Percentiles rank a stretch among this genome's conserved stretches.
Evolutionary conservation across 2,888 invertebrate species (phyloP).

Genomic region (Odontomyia ornata): DNA sequence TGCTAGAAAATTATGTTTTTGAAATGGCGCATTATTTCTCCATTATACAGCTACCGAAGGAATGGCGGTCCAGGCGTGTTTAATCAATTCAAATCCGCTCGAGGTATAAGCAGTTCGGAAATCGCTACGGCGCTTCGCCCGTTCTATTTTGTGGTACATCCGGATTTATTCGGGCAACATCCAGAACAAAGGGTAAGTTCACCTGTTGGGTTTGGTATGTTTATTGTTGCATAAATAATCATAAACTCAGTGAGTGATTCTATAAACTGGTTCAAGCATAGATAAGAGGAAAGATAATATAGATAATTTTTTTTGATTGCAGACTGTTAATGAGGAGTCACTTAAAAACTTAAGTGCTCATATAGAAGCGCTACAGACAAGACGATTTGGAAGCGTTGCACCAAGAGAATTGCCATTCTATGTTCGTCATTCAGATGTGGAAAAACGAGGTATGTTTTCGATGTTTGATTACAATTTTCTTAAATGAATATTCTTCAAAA

Average conservation of each 20-base stretch:
- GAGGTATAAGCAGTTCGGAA: conserved; percentile 77
- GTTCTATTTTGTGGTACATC: conserved; percentile 95
- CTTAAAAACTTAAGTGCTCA: conserved; percentile 87
- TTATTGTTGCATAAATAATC: neutral
- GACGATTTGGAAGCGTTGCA: conserved; percentile 68
- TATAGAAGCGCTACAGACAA: conserved; percentile 76
- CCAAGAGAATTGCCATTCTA: conserved; percentile 80
- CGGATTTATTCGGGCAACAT: conserved; percentile 92
- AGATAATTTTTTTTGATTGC: conserved; percentile 31
- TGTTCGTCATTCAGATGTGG: conserved; percentile 66
- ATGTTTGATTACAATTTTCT: neutral
- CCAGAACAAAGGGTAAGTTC: conserved; percentile 81
- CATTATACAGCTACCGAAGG: conserved; percentile 1
- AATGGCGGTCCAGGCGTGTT: conserved; percentile 3
- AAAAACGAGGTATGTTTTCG: conserved; percentile 30
- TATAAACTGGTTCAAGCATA: neutral
- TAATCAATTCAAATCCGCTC: neutral
- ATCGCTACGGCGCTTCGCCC: conserved; percentile 90
- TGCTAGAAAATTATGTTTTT: neutral
- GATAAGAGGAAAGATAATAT: neutral
- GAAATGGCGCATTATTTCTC: conserved; percentile 25
- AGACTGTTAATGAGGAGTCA: conserved; percentile 90
- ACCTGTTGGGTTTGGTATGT: neutral
- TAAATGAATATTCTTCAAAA: too few relatives aligned
- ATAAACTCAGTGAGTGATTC: too few relatives aligned